These are phyloP conservation scores for Philopotamus ludificatus DNA, from an alignment of 1,140 invertebrate species.

Conservation along the genomic window DNA sequence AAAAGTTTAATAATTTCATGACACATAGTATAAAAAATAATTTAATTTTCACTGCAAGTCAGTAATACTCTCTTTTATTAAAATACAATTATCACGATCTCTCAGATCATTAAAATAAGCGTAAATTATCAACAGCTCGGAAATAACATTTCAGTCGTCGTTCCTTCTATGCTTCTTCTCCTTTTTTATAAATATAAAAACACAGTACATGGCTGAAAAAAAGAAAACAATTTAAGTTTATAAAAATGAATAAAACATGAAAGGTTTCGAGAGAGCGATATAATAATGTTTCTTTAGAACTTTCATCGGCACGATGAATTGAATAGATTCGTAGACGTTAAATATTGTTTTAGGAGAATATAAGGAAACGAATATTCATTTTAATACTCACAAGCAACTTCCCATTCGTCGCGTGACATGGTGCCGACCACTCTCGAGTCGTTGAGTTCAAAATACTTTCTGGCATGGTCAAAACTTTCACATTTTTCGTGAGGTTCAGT, in stretches of 20 bases:
- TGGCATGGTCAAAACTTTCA: constrained; percentile 74
- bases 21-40: too few species aligned
- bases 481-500: constrained; percentile 58
- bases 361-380: constrained; percentile 2
- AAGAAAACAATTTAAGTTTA: constrained; percentile 18
- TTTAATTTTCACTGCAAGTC: too few species aligned
- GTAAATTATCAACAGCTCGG: too few species aligned
- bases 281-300: too few species aligned
- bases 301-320: constrained; percentile 2
- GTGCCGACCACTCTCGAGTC: constrained; percentile 67
- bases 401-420: constrained; percentile 89
- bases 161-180: too few species aligned
- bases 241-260: too few species aligned
- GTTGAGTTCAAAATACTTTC: constrained; percentile 58
- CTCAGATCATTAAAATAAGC: too few species aligned
- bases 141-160: too few species aligned
- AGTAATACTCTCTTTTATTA: too few species aligned
- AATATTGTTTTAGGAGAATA: background rate
- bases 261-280: too few species aligned
- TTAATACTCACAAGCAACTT: constrained; percentile 75
- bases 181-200: constrained; percentile 11
- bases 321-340: background rate
- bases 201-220: constrained; percentile 22
- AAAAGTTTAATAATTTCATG: too few species aligned
- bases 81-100: too few species aligned